Conservation (phyloP, 2,888 invertebrate genomes). For the Andrena trimmerana region DNA sequence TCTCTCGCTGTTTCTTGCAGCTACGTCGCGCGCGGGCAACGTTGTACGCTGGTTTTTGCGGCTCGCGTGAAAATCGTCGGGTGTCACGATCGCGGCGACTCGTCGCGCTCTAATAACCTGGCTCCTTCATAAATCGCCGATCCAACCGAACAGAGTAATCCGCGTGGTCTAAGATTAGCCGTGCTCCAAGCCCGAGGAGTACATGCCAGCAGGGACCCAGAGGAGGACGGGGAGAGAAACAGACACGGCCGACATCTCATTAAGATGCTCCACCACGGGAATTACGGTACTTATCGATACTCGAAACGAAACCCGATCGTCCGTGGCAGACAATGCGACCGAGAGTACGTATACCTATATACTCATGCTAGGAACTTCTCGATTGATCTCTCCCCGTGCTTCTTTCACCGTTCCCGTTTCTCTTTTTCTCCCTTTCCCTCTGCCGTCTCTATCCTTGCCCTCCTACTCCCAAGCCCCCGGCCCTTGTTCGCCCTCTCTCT, state of each 20-base stretch:
- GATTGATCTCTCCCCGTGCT: conserved; percentile 68
- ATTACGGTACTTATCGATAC: conserved; percentile 80
- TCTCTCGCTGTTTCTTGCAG: conserved; percentile 46
- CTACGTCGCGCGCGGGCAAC: conserved; percentile 37
- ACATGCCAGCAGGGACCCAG: not conserved
- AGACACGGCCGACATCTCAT: conserved; percentile 75
- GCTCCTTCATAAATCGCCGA: conserved; percentile 29
- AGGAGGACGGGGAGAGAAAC: not conserved
- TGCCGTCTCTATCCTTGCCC: not conserved
- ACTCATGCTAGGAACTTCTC: conserved; percentile 57
- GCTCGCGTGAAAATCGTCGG: conserved; percentile 56
- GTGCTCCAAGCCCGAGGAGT: not conserved
- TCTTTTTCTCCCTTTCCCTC: conserved; percentile 29
- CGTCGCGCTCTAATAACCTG: not conserved
- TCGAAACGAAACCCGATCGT: conserved; percentile 78
- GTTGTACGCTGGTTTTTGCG: conserved; percentile 38
- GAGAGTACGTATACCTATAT: conserved; percentile 32
- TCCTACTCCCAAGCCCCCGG: not conserved
- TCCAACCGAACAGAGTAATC: conserved; percentile 23
- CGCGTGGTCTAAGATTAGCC: conserved; percentile 23
- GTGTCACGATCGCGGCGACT: conserved; percentile 38
- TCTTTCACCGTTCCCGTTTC: conserved; percentile 51
- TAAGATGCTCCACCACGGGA: conserved; percentile 76
- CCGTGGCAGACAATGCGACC: conserved; percentile 72
- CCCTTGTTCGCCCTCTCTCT: conserved; percentile 40